Evolutionary conservation across 2,888 invertebrate species (phyloP).

Genomic region (Cephus pulcher): DNA sequence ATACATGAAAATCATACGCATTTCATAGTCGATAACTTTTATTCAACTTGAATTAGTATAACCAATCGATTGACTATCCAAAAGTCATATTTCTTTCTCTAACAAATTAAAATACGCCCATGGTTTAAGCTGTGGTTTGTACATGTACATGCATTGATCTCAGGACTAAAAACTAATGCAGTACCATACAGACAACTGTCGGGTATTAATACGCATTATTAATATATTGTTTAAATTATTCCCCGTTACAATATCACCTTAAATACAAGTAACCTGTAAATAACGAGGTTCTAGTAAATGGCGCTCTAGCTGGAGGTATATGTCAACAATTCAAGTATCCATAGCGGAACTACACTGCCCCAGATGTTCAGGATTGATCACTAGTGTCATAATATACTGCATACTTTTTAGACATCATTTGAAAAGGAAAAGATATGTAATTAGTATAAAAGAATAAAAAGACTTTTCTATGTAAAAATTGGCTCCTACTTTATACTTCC

Average conservation of each 20-base stretch:
- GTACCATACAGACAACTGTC: no score
- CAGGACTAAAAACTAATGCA: neutral
- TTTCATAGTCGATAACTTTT: neutral
- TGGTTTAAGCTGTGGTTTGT: no score
- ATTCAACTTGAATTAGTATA: no score
- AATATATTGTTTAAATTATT: no score
- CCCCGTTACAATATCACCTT: no score
- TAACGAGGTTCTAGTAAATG: no score
- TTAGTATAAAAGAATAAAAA: conserved; percentile 29
- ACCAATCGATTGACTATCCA: neutral
- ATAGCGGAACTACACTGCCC: no score
- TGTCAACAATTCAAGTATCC: no score
- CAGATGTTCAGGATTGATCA: neutral
- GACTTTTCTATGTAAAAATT: conserved; percentile 28
- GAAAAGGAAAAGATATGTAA: conserved; percentile 18
- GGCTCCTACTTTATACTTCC: conserved; percentile 33
- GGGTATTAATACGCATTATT: no score
- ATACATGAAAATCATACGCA: neutral
- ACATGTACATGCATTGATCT: neutral
- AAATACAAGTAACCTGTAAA: no score
- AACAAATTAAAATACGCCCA: neutral
- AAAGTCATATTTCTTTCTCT: neutral
- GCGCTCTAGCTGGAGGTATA: no score
- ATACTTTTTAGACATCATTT: neutral
- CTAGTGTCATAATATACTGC: neutral